phyloP scores from a whole-genome alignment of 2,888 invertebrate species.

The Cantharis flavilabris region DNA sequence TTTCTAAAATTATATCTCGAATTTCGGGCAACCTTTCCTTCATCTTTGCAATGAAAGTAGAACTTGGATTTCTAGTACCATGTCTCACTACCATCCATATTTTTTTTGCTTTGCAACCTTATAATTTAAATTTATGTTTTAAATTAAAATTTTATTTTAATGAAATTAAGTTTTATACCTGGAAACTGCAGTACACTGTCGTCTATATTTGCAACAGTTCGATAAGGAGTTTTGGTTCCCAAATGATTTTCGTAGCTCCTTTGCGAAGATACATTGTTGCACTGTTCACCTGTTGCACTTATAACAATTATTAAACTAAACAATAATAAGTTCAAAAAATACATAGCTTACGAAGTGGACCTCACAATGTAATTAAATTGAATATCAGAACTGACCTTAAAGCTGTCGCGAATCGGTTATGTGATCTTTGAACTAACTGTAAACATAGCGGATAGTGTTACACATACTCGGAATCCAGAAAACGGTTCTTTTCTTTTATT shows the following conservation, averaged over 20 bases:
- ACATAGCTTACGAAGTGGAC: neutral
- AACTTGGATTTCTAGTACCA: slow-evolving; percentile 74
- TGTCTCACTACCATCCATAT: slow-evolving; percentile 78
- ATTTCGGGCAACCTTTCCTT: slow-evolving; percentile 60
- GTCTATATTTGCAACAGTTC: slow-evolving; percentile 68
- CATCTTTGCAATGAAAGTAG: slow-evolving; percentile 61
- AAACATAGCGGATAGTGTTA: neutral
- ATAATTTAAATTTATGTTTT: neutral
- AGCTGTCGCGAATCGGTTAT: neutral
- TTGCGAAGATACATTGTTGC: neutral
- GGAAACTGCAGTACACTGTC: slow-evolving; percentile 63
- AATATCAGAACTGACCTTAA: neutral
- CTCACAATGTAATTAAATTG: neutral
- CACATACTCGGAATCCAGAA: neutral
- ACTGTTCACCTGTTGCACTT: neutral
- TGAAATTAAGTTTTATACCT: slow-evolving; percentile 55
- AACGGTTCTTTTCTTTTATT: too few relatives aligned
- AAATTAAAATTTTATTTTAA: too few relatives aligned
- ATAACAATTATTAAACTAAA: neutral
- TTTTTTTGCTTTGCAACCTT: slow-evolving; percentile 54
- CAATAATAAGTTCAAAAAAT: neutral
- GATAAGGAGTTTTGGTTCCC: slow-evolving; percentile 75
- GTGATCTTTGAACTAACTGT: neutral
- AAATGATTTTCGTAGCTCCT: slow-evolving; percentile 57
- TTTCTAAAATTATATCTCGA: slow-evolving; percentile 60